Conservation (phyloP, 2,797 vertebrate genomes). For the Argyrosomus regius region DNA sequence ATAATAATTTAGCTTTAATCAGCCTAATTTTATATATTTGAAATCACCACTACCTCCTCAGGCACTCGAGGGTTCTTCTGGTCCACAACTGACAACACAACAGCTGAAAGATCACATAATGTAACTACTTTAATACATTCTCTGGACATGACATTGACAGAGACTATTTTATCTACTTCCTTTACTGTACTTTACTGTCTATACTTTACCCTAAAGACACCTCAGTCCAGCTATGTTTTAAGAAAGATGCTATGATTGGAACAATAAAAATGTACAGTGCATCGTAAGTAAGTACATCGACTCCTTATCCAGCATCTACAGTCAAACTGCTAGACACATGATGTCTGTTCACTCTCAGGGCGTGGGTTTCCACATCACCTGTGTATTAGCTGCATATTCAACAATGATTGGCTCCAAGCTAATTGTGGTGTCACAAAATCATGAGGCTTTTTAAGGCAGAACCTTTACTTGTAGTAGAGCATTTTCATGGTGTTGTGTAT, state of each 20-base stretch:
- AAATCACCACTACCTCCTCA: slow-evolving; percentile 46
- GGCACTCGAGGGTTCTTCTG: slow-evolving; percentile 6
- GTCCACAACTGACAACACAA: slow-evolving; percentile 17
- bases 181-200: too few species aligned
- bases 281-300: too few species aligned
- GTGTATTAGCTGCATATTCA: neutral
- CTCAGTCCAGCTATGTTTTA: too few species aligned
- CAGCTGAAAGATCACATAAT: neutral
- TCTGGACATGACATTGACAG: neutral
- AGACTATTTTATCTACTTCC: neutral
- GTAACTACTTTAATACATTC: neutral
- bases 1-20: slow-evolving; percentile 75
- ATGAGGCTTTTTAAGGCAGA: too few species aligned
- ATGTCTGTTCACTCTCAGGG: neutral
- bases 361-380: too few species aligned
- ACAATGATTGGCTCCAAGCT: neutral
- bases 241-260: too few species aligned
- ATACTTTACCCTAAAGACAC: too few species aligned
- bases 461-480: neutral
- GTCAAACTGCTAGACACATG: neutral
- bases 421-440: neutral
- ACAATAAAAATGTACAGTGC: too few species aligned
- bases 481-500: neutral
- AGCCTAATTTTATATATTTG: slow-evolving; percentile 57
- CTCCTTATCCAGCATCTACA: neutral